Evolutionary conservation across 2,888 invertebrate species (phyloP), one percentile per base, ranked within the genome.

Genomic region (Carcina quercana): DNA sequence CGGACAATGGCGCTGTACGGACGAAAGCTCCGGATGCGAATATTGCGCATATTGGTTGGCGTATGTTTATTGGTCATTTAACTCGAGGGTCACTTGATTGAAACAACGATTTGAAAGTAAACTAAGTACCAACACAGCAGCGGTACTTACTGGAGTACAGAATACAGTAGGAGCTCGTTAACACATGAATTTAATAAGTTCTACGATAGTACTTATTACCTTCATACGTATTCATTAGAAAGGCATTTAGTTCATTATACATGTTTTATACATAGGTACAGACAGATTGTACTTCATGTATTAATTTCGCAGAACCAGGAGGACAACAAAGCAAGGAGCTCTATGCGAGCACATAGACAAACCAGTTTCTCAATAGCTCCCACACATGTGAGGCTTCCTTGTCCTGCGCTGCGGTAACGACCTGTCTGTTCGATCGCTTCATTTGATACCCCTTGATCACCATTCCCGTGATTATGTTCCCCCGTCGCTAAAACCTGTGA

Each of bases 351-450:
- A 54, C 63, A 68, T 74, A 75, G 73, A 63, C 57, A 66, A 79
- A 79, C 79, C 71, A 55, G 74, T 75, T 70, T 53, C 52, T 59
- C 12, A 22, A 53, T 56, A 38, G 65, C 68, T 80, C 79, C 75
- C 82, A 80, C 82, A 79, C 79, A 64, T 66, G 40, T 50, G 61
- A 53, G 78, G 79, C 72, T 80, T 80, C 80, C 55, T 66, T 64
- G 36, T 45, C 56, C 53, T 60, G 66, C 79, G 73, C 59, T 80
- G 73, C 59, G 72, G 71, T 73, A 65, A 66, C 62, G 56, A 65
- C 62, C 59, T 57, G 59, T 47, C 54, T 55, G 67, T 69, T 73
- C 71, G 68, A 73, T 75, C 69, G 74, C 71, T 71, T 74, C 68
- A 79, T 72, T 59, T 57, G 78, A 80, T 76, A 76, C 68, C 58